These are phyloP conservation scores for Xenentodon cancila DNA, from an alignment of 2,797 vertebrate genomes.

Conservation along the genomic window DNA sequence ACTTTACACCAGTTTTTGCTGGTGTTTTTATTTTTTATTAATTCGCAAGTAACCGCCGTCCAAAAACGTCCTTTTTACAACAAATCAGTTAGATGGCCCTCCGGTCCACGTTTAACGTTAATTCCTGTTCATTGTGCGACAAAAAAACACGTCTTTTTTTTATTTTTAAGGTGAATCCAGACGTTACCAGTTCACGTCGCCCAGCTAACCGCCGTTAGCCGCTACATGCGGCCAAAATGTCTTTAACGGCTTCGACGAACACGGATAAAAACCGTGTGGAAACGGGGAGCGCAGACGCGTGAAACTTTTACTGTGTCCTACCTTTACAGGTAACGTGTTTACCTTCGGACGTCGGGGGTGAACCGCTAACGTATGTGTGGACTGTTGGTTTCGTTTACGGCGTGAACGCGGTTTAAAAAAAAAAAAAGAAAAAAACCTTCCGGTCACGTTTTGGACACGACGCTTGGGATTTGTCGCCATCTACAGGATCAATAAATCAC, in stretches of 20 bases:
- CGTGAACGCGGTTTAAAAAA: conserved; percentile 43
- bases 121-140: too few relatives aligned
- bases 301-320: background rate
- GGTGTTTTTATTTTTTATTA: too few relatives aligned
- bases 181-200: background rate
- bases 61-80: background rate
- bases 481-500: background rate
- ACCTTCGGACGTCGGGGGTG: conserved; percentile 44
- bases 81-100: too few relatives aligned
- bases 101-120: too few relatives aligned
- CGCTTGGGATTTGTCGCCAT: conserved; percentile 5
- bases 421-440: background rate
- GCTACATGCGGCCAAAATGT: conserved; percentile 34
- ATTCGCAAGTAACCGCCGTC: too few relatives aligned
- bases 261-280: background rate
- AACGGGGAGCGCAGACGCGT: rapidly evolving
- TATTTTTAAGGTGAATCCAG: too few relatives aligned
- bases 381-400: conserved; percentile 47
- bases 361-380: conserved; percentile 18
- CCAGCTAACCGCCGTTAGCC: conserved; percentile 51
- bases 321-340: conserved; percentile 18
- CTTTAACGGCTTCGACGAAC: conserved; percentile 4
- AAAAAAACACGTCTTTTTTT: too few relatives aligned
- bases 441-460: too few relatives aligned
- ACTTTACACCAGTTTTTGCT: too few relatives aligned